phyloP scores from a whole-genome alignment of 2,113 vertebrate genomes.

The Puntigrus tetrazona region DNA sequence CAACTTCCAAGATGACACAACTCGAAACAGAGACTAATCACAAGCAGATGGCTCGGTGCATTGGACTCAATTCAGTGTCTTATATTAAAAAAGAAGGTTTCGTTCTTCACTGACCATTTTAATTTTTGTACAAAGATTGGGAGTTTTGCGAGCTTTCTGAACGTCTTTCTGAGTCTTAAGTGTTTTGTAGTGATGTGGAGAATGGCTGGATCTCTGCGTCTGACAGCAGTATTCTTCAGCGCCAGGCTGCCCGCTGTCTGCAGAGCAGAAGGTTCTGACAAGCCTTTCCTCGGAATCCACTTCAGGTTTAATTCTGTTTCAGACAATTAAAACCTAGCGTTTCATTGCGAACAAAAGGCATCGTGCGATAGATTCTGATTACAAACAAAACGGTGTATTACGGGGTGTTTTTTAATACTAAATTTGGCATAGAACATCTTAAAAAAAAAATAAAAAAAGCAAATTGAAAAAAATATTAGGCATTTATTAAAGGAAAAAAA shows the following conservation, averaged over 20 bases:
- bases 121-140: not conserved
- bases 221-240: constrained; percentile 69
- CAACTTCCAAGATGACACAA: constrained; percentile 62
- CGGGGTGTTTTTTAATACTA: not conserved
- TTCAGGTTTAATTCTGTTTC: constrained; percentile 32
- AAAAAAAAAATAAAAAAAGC: too few species aligned
- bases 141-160: not conserved
- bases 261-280: constrained; percentile 72
- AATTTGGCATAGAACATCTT: not conserved
- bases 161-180: not conserved
- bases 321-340: not conserved
- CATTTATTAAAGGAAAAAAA: not conserved
- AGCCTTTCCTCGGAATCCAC: constrained; percentile 27
- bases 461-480: too few species aligned
- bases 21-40: constrained; percentile 64
- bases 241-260: constrained; percentile 62
- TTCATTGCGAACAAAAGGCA: not conserved
- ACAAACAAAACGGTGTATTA: not conserved
- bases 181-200: constrained; percentile 26
- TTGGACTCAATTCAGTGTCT: constrained; percentile 16
- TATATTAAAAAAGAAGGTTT: not conserved
- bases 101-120: not conserved
- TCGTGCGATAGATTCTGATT: not conserved
- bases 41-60: constrained; percentile 62
- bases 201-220: constrained; percentile 56